Base-by-base conservation (phyloP, 2,888 invertebrate species). In the Fragum sueziense region DNA sequence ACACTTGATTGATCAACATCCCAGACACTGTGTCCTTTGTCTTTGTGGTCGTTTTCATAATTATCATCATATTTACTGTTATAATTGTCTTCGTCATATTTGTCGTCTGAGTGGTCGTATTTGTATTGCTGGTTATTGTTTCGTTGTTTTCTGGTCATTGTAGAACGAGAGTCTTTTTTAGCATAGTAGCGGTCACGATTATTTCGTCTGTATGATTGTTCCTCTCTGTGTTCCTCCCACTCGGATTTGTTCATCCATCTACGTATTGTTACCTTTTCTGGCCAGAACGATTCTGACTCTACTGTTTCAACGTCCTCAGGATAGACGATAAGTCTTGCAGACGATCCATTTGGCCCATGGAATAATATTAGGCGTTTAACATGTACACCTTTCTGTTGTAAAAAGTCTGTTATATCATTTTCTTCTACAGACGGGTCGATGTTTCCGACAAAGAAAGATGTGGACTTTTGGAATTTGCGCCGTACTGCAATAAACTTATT, bases 401-500 rank as follows among this genome's bases (percentile, higher is more conserved):
- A 2, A 27, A 25, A 67, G 2, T 67, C 37, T 34, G 25, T 3
- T n/a, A 67, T 27, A n/a, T 67, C 67, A 4, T 11, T n/a, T 67
- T 67, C 67, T 2, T 41, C 25, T 22, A 67, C 67, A 22, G 22
- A 33, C n/a, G 37, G 20, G 41, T 67, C 67, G 9, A 67, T 67
- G 41, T 67, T 67, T 20, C 67, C 47, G 22, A 67, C 22, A 41
- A 67, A 67, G 25, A 41, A 67, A 7, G 67, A 67, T 9, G 25
- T 11, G 2, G 41, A 4, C 9, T 67, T 67, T 20, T 27, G 7
- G 11, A 9, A 9, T 37, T 14, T 37, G 14, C 67, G 37, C 17
- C 41, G 37, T 9, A 41, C 67, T 14, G 67, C 67, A 37, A 67
- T 41, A 25, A 67, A 67, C 17, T 22, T 67, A 6, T n/a, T n/a